phyloP scores from a whole-genome alignment of 1,140 invertebrate genomes.

The Mizuhopecten yessoensis region DNA sequence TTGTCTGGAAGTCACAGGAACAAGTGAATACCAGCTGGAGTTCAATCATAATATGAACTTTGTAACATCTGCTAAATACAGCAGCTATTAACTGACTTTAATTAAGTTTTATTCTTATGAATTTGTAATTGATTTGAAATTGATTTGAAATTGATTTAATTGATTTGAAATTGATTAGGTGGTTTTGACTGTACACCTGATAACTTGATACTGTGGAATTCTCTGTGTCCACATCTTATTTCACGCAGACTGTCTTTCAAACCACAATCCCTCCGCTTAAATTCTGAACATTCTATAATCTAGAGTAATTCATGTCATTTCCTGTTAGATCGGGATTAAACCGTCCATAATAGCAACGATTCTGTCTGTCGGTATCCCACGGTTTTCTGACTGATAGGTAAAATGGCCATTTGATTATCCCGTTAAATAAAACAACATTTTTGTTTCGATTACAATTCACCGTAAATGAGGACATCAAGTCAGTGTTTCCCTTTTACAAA shows the following conservation, averaged over 20 bases:
- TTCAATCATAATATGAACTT: too few relatives aligned
- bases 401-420: background rate
- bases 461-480: conserved; percentile 4
- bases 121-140: too few relatives aligned
- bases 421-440: conserved; percentile 35
- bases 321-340: background rate
- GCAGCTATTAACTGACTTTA: too few relatives aligned
- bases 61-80: too few relatives aligned
- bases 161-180: too few relatives aligned
- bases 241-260: background rate
- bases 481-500: background rate
- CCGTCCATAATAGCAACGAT: background rate
- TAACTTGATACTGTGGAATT: background rate
- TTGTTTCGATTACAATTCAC: conserved; percentile 24
- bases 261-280: background rate
- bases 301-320: conserved; percentile 19
- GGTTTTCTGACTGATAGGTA: conserved; percentile 24
- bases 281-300: background rate
- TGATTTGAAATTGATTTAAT: too few relatives aligned
- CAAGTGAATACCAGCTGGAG: too few relatives aligned
- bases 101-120: too few relatives aligned
- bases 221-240: background rate
- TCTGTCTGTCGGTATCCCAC: background rate
- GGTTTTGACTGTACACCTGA: background rate
- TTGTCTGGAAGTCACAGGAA: too few relatives aligned